Evolutionary conservation across 2,797 vertebrate genomes (phyloP), one percentile per base, ranked within the genome.

Genomic region (Poeciliopsis paucimaculata): DNA sequence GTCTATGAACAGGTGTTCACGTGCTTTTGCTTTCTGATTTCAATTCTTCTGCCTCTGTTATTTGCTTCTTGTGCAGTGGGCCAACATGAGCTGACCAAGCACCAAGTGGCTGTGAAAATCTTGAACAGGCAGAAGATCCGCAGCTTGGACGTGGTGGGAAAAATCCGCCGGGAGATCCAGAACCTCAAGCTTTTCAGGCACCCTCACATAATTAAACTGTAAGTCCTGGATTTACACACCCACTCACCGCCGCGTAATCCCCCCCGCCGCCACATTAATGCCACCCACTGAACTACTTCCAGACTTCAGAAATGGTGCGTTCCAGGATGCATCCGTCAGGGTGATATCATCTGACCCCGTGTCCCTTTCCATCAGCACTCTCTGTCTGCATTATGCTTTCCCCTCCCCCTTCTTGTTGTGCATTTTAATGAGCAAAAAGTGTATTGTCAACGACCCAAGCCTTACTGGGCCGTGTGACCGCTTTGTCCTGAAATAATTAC

Each of bases 141-240:
- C 83, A 99, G 98, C 92, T 96, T 99, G 81, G 98, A 99, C 55
- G 98, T 99, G 78, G 98, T 99, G 78, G 98, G 98, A 84, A 99
- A 99, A 94, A 99, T 99, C 89, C 97, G 98, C 46, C 93, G 98
- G 77, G 98, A 99, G 89, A 99, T 99, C 89, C 98, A 99, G 95
- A 99, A 99, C 93, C 97, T 99, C 87, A 99, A 99, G 90, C 98
- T 99, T 84, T 99, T 99, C 93, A 96, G 98, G 71, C 98, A 99
- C 90, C 98, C 98, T 81, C 98, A 99, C 91, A 99, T 99, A 94
- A 99, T 99, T 93, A 99, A 99, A 93, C 93, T 99, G 98, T 98
- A 96, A 98, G 98, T 96, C 93, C 88, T 85, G 86, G 89, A 92
- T 91, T 91, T 91, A 89, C 84, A 86, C 71, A 51, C 71, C 2